These are phyloP conservation scores for Dermolepida albohirtum DNA, from an alignment of 2,888 invertebrate genomes.

Conservation along the genomic window DNA sequence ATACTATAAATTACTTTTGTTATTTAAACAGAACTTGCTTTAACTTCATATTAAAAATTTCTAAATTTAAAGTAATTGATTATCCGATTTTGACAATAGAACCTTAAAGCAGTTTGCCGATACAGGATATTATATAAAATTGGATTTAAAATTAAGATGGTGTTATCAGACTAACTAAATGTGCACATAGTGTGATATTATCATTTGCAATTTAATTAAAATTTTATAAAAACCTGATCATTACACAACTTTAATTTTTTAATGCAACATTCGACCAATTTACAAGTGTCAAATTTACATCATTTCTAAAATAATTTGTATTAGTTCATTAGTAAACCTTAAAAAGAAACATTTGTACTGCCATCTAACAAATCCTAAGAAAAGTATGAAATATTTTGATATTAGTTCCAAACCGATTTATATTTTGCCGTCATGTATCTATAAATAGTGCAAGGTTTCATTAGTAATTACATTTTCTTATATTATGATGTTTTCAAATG, in stretches of 20 bases:
- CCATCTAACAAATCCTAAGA: too few relatives aligned
- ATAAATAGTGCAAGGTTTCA: too few relatives aligned
- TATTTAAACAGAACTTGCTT: slow-evolving; percentile 1
- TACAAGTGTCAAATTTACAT: slow-evolving; percentile 23
- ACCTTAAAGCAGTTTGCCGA: slow-evolving; percentile 6
- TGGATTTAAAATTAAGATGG: neutral
- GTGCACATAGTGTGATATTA: slow-evolving; percentile 2
- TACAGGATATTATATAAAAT: slow-evolving; percentile 10
- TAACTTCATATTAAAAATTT: slow-evolving; percentile 15
- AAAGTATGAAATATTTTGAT: too few relatives aligned
- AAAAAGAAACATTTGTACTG: too few relatives aligned
- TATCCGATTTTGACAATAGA: slow-evolving; percentile 5
- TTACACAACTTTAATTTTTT: slow-evolving; percentile 19
- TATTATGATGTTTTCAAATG: too few relatives aligned
- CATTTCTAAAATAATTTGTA: slow-evolving; percentile 3
- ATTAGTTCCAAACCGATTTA: too few relatives aligned
- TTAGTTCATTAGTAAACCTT: too few relatives aligned
- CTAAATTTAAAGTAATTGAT: slow-evolving; percentile 7
- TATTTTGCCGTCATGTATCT: too few relatives aligned
- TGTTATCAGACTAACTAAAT: neutral
- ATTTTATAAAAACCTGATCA: slow-evolving; percentile 7
- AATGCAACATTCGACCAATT: slow-evolving; percentile 15
- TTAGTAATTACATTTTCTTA: too few relatives aligned
- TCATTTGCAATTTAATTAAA: slow-evolving; percentile 9
- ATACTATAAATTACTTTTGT: neutral